Base-by-base conservation (phyloP, 2,888 invertebrate species). In the Caenorhabditis sp. region DNA sequence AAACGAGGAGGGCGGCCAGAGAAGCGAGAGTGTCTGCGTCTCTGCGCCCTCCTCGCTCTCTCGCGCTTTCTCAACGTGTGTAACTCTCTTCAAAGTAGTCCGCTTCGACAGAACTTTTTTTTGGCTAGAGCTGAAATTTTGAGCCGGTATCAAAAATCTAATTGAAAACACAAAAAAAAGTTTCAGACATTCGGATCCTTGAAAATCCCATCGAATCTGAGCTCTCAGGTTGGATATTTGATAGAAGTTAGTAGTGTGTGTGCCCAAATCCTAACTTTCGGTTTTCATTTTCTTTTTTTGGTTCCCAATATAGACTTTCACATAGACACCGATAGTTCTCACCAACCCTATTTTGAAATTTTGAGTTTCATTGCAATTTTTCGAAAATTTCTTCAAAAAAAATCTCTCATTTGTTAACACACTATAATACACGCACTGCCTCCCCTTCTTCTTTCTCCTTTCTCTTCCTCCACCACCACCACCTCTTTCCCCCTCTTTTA, bases 171-270 rank as follows among this genome's bases (percentile, higher is more conserved):
- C n/a, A n/a, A n/a, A n/a, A n/a, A n/a, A 58, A n/a, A 63, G 12
- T 63, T 63, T 16, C 61, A 63, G 61, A 63, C 61, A 63, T 63
- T 63, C 22, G 61, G 61, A 35, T 63, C 61, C 2, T 38, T 63
- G 14, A 63, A 63, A 63, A 63, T 63, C 44, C 61, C 61, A 12
- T 41, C 61, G 14, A 63, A 63, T 16, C 2, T 63, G 4, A 38
- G 61, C 7, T 63, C 38, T 22, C 41, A 63, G 61, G 61, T 63
- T 26, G 14, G 59, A 51, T 51, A 3, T 51, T 51, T 47, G 47
- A 5, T 51, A 51, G 51, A 51, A 51, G 10, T 26, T 54, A 54
- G 54, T 54, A 22, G 47, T 47, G 16, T 16, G 31, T 3, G 14
- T 0, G 16, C 12, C 14, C 14, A 12, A 44, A 44, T 44, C 14